Base-by-base conservation (phyloP, 1,140 invertebrate genomes). In the Ganaspis sp. region DNA sequence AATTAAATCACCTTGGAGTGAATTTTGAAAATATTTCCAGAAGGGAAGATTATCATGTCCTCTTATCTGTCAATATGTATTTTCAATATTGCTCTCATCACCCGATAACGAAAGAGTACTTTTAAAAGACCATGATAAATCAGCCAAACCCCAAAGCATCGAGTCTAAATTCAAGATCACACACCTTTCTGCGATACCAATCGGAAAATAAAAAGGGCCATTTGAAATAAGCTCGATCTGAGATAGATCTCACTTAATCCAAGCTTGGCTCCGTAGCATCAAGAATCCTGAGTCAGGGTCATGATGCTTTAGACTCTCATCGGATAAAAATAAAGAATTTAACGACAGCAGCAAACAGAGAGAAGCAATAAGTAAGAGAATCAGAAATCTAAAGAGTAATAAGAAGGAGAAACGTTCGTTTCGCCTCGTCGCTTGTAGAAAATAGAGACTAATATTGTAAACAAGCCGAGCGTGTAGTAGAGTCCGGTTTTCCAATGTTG, bases 361-460 rank as follows among this genome's bases (percentile, higher is more conserved):
- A 40, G 12, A 5, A 17, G 4, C 42, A 45, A 49, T 17, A 64
- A 64, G 21, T 15, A 34, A 64, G 29, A 29, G 9, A 26, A n/a
- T 11, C 19, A 34, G 23, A 64, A 29, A 29, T 23, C 21, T 12
- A 23, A 12, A 58, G 11, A 26, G 15, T 23, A 15, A 15, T 15
- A 29, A 15, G 23, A 64, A 29, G 29, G 17, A 49, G n/a, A 49
- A 49, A 49, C 5, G 15, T 26, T n/a, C 12, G 12, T 64, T 29
- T 64, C 11, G 11, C 6, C 15, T 29, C 23, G 26, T 26, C 58
- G 58, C 23, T 64, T 64, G 12, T 26, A 11, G 4, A 26, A 29
- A 64, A 64, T 64, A 26, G 23, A 64, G 21, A 29, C 58, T 64
- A 64, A 64, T 64, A 29, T 64, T 64, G 58, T 64, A 64, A 64